Evolutionary conservation across 2,113 vertebrate genomes (phyloP).

Genomic region (Theristicus caerulescens): DNA sequence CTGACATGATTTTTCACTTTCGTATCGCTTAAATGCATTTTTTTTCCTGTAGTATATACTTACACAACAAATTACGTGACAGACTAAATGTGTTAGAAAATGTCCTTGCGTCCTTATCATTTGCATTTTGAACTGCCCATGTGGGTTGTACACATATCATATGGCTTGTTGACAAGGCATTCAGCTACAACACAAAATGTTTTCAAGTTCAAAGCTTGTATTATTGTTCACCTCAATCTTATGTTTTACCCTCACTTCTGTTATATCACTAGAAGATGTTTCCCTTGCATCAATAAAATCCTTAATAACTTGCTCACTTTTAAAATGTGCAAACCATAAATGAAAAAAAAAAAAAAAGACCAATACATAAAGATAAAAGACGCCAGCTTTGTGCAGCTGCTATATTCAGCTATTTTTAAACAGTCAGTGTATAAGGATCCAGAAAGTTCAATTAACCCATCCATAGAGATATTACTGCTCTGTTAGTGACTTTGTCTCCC

Average conservation of each 20-base stretch:
- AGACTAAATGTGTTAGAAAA: background rate
- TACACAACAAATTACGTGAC: background rate
- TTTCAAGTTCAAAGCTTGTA: conserved; percentile 43
- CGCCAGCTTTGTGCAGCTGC: background rate
- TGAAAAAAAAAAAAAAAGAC: background rate
- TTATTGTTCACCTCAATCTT: conserved; percentile 1
- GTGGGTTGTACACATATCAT: background rate
- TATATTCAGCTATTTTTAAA: conserved; percentile 29
- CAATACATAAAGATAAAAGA: background rate
- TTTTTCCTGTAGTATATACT: background rate
- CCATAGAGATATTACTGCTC: background rate
- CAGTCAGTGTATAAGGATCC: background rate
- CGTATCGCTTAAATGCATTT: background rate
- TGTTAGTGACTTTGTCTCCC: background rate
- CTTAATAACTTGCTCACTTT: conserved; percentile 9
- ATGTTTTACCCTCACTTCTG: background rate
- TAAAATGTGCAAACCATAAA: background rate
- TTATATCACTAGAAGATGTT: background rate
- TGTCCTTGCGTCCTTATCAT: conserved; percentile 10
- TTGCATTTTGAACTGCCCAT: conserved; percentile 45
- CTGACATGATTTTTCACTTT: background rate
- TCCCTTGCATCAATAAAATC: conserved; percentile 2
- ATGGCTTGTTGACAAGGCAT: conserved; percentile 7
- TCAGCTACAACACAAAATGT: conserved; percentile 11
- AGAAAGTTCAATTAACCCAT: conserved; percentile 29